phyloP scores from a whole-genome alignment of 2,113 vertebrate species.

The Verasper variegatus region DNA sequence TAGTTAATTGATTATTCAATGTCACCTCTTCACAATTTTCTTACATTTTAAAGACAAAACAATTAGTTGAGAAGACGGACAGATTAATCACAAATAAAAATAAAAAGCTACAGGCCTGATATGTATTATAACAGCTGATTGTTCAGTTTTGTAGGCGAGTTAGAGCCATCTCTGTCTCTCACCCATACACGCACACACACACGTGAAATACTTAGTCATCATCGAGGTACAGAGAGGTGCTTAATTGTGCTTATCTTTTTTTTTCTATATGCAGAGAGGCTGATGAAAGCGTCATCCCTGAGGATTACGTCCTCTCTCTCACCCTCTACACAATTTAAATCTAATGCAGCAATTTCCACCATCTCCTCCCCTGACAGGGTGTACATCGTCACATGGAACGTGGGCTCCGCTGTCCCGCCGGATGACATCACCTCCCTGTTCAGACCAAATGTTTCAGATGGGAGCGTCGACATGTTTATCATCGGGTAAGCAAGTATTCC shows the following conservation, averaged over 20 bases:
- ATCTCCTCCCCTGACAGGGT: constrained; percentile 81
- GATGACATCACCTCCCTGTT: constrained; percentile 92
- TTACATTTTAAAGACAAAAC: too few relatives aligned
- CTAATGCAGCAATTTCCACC: constrained; percentile 17
- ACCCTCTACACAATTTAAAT: constrained; percentile 4
- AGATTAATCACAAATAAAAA: too few relatives aligned
- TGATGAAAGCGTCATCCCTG: constrained; percentile 30
- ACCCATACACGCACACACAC: not conserved
- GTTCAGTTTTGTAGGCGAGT: not conserved
- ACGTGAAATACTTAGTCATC: constrained; percentile 57
- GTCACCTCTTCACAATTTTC: too few relatives aligned
- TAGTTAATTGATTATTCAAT: too few relatives aligned
- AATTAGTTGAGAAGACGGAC: too few relatives aligned
- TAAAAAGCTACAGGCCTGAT: not conserved
- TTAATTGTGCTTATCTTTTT: constrained; percentile 58
- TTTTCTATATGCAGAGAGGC: constrained; percentile 25
- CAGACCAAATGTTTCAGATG: constrained; percentile 86
- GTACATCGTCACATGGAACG: constrained; percentile 96
- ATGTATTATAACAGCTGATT: not conserved
- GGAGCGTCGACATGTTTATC: constrained; percentile 90
- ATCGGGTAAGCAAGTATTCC: constrained; percentile 89
- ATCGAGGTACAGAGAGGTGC: constrained; percentile 22
- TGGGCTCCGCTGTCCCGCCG: constrained; percentile 94
- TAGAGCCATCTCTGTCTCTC: not conserved
- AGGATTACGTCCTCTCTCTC: constrained; percentile 52